Base-by-base conservation (phyloP, 2,888 invertebrate genomes). In the Suillia variegata region DNA sequence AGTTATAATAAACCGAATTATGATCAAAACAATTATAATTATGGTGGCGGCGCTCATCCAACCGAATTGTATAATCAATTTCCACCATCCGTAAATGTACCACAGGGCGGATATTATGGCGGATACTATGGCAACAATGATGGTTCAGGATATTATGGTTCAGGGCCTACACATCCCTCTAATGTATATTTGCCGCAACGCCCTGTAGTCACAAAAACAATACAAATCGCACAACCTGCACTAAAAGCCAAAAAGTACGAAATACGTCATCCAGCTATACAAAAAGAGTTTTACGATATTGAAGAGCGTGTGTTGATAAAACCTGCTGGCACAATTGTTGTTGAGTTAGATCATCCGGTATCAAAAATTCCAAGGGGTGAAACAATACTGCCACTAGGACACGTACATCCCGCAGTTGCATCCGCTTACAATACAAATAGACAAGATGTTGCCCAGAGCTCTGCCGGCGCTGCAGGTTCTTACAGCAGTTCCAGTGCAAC, bases 221-320 rank as follows among this genome's bases (percentile, higher is more conserved):
- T 87, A 13, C 86, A 87, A 69, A 85, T 87, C 18, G 84, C 85
- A 4, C 86, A 86, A 66, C 86, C 86, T 0, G 86, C 85, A 2
- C 80, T 81, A 17, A 85, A 85, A 64, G 86, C 86, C 21, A 84
- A 85, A 56, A 86, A 85, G 63, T 84, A 84, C 69, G 85, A 86
- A 72, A 83, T 87, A 10, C 85, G 87, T 61, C 84, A 87, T 62
- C 87, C 87, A 45, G 87, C 86, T 33, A 85, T 87, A 61, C 85
- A 87, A 67, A 87, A 87, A 75, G 85, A 87, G 71, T 87, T 87
- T 76, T 87, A 86, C 74, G 87, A 87, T 67, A 86, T 87, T 64
- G 87, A 87, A 69, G 86, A 87, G 68, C 84, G 86, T 50, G 84
- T 86, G 20, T 80, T 87, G 17, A 83, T 87, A 47, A 84, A 87